These are phyloP conservation scores for Electrophaes corylata DNA, from an alignment of 2,888 invertebrate genomes.

Conservation along the genomic window DNA sequence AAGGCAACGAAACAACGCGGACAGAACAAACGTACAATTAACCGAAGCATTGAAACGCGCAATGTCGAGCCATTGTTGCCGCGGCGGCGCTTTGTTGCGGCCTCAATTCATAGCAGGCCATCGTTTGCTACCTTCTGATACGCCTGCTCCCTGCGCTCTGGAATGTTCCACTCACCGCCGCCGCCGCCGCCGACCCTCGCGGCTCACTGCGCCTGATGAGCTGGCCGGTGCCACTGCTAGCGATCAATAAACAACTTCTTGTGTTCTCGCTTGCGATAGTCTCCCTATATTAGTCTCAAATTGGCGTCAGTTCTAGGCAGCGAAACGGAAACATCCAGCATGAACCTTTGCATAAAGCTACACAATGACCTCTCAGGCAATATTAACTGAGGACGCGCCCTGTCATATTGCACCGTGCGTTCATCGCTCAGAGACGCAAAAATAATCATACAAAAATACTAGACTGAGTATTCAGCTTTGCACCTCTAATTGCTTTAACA, in stretches of 20 bases:
- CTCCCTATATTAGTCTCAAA: too few relatives aligned
- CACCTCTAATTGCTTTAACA: neutral
- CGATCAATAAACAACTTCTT: neutral
- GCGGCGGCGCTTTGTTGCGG: neutral
- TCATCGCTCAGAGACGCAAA: too few relatives aligned
- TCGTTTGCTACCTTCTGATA: slow-evolving; percentile 26
- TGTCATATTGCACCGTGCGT: too few relatives aligned
- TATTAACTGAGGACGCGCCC: too few relatives aligned
- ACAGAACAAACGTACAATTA: slow-evolving; percentile 19
- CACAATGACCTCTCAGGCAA: too few relatives aligned
- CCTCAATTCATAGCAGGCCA: neutral
- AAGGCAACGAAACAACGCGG: neutral
- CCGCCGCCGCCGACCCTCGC: slow-evolving; percentile 13
- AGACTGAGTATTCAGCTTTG: neutral
- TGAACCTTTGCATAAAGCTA: too few relatives aligned
- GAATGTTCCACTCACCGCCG: slow-evolving; percentile 19
- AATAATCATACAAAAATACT: too few relatives aligned
- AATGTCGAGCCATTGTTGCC: slow-evolving; percentile 1
- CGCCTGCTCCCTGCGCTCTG: slow-evolving; percentile 3
- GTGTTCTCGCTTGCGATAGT: too few relatives aligned
- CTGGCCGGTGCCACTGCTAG: slow-evolving; percentile 1
- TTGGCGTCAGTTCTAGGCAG: too few relatives aligned
- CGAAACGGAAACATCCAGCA: too few relatives aligned
- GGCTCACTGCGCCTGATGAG: slow-evolving; percentile 2
- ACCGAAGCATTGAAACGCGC: slow-evolving; percentile 8